Percentiles rank a stretch among this genome's conserved stretches.
Conservation (phyloP, 2,888 invertebrate genomes). For the Cephus pulcher region DNA sequence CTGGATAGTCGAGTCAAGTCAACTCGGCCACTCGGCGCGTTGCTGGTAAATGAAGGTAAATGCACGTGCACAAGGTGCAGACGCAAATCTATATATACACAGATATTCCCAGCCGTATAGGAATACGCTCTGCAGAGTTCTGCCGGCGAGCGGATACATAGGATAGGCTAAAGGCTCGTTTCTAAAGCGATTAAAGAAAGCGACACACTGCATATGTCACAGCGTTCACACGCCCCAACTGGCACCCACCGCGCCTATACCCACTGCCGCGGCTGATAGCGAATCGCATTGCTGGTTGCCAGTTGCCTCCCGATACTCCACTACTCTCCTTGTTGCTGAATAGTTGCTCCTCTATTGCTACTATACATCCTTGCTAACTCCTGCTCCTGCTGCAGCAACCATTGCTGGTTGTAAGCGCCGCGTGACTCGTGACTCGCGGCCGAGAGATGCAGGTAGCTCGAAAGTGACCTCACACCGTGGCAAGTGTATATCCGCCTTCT, state of each 20-base stretch:
- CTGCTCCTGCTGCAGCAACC: too few relatives aligned
- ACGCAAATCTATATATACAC: background rate
- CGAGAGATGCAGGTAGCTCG: constrained; percentile 42
- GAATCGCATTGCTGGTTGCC: constrained; percentile 22
- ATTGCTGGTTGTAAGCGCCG: too few relatives aligned
- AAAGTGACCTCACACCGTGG: constrained; percentile 39
- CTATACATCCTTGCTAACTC: too few relatives aligned
- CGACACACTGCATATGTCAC: constrained; percentile 65
- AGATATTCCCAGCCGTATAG: background rate
- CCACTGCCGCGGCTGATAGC: constrained; percentile 36
- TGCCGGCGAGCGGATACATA: background rate
- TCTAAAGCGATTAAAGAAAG: constrained; percentile 61
- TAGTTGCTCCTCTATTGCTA: too few relatives aligned
- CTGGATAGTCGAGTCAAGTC: background rate
- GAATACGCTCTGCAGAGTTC: background rate
- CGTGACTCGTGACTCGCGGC: constrained; percentile 34
- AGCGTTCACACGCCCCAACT: constrained; percentile 65
- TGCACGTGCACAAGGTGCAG: background rate
- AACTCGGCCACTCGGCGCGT: too few relatives aligned
- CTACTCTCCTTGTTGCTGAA: too few relatives aligned
- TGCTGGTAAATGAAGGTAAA: too few relatives aligned
- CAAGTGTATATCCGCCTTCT: constrained; percentile 46
- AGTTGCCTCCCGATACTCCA: too few relatives aligned
- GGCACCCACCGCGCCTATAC: constrained; percentile 56
- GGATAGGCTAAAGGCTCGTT: background rate